A percentile compares a stretch with the other conserved stretches of the same genome.
phyloP scores from a whole-genome alignment of 1,140 invertebrate genomes.

The Manduca sexta region DNA sequence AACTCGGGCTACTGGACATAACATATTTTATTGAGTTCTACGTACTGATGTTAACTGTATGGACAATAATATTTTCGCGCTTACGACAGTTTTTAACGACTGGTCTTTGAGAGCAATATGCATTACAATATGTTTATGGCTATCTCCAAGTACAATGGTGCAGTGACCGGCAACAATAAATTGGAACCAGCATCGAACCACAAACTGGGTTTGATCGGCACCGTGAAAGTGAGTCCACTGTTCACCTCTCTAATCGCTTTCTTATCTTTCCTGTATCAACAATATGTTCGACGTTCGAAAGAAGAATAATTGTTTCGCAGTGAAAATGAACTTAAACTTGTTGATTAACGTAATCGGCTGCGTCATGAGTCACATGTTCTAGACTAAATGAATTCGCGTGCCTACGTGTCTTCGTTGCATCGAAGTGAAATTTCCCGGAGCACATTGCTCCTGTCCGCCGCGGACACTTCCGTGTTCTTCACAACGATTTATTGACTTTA shows the following conservation, averaged over 20 bases:
- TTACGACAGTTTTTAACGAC: too few relatives aligned
- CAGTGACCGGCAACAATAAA: conserved; percentile 53
- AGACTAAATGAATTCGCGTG: conserved; percentile 10
- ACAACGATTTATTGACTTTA: conserved; percentile 8
- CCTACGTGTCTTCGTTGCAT: conserved; percentile 4
- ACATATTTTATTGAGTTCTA: too few relatives aligned
- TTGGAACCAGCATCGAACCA: conserved; percentile 41
- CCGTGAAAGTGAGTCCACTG: conserved; percentile 51
- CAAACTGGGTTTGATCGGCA: conserved; percentile 16
- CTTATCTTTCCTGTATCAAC: conserved; percentile 32
- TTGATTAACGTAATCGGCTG: not conserved
- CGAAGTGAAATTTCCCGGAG: conserved; percentile 13
- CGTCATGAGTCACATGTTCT: not conserved
- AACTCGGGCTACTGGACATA: not conserved
- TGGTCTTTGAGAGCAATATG: too few relatives aligned
- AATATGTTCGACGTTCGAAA: conserved; percentile 7
- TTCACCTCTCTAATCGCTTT: conserved; percentile 52
- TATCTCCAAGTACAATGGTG: conserved; percentile 18
- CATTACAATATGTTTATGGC: not conserved
- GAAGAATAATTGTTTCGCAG: not conserved
- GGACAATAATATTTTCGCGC: too few relatives aligned
- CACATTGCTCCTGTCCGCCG: conserved; percentile 16
- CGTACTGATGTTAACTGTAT: too few relatives aligned
- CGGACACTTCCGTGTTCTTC: conserved; percentile 16
- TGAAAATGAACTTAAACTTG: conserved; percentile 1